Base-by-base conservation (phyloP, 2,797 vertebrate species). In the Pipistrellus nathusii region DNA sequence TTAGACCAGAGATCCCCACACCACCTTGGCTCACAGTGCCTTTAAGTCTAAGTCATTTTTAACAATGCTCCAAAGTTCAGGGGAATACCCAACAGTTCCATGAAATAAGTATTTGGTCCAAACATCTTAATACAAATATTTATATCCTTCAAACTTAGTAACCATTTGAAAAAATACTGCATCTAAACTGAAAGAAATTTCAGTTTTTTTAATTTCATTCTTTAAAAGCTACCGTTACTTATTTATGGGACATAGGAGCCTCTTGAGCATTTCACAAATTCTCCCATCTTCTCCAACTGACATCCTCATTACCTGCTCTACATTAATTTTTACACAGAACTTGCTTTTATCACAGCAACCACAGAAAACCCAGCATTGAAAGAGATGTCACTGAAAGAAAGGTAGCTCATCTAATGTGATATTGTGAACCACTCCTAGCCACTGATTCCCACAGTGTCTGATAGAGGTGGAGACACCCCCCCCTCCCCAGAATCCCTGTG, bases 401-500 rank as follows among this genome's bases (percentile, higher is more conserved):
- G 1, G 8, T 10, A 84, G 35, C 41, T 80, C 44, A 13, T 46
- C 27, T 44, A 23, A 20, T 23, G 62, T 44, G 75, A 62, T 59
- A 73, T 11, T 57, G 20, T 44, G 53, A 53, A 38, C 57, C 18
- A 6, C 48, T 48, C n/a, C 53, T 17, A 15, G 66, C 51, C n/a
- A 41, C 75, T 30, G 3, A 1, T 53, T 27, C 4, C 59, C 35
- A 25, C 30, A 35, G 66, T 46, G 27, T 73, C 83, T 73, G 48
- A 59, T 2, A 14, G 77, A 78, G 23, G 15, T 32, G 18, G 73
- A 69, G 59, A 23, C 12, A 8, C 17, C 13, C 4, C 1, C 5
- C n/a, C n/a, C 0, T 12, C 6, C 17, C 13, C 4, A 0, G 51
- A 21, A 17, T 0, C 6, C 18, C 13, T 27, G 11, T 30, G 46